Base-by-base conservation (phyloP, 92 coral and sea anemone species). In the Anthopleura xanthogrammica region DNA sequence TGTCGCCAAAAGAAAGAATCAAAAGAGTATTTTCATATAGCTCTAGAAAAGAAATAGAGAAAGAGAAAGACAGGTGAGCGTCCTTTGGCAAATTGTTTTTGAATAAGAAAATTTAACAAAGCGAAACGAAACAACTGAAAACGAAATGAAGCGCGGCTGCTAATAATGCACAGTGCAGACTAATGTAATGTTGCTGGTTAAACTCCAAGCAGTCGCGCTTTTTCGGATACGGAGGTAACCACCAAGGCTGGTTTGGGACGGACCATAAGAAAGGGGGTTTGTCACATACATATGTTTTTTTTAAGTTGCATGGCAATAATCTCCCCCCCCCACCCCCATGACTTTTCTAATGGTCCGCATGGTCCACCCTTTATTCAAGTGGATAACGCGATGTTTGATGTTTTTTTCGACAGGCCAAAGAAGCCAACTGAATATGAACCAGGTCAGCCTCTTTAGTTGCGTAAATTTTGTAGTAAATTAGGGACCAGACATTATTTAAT, bases 1-100 rank as follows among this genome's bases (percentile, higher is more conserved):
- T 58, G 65, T 58, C 65, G 65, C 65, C 65, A 58, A 58, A 58
- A 58, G 65, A 58, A 58, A 58, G 65, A 58, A 58, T 58, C 13
- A 13, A 58, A 58, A 58, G 13, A 58, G 65, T 58, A 6, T 50
- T 50, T 50, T 50, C 54, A 6, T 50, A 11, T 50, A 6, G n/a
- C n/a, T 58, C n/a, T 13, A 58, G 12, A 58, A 58, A 13, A 6
- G 20, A 29, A 29, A 29, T 58, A 58, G 65, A 58, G 13, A 58
- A 8, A 58, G 65, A 58, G 65, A 16, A 58, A 58, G 65, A 58
- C 65, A 58, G 65, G 65, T 58, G n/a, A 58, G 65, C 65, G 20
- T 13, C 65, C 13, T 58, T 58, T 58, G 13, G 65, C 65, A 58
- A 58, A 58, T 58, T 58, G 65, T 58, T 58, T 58, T 58, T 58